Evolutionary conservation across 2,797 vertebrate genomes (phyloP), one percentile per base, ranked within the genome.

Genomic region (Zenarchopterus dispar): DNA sequence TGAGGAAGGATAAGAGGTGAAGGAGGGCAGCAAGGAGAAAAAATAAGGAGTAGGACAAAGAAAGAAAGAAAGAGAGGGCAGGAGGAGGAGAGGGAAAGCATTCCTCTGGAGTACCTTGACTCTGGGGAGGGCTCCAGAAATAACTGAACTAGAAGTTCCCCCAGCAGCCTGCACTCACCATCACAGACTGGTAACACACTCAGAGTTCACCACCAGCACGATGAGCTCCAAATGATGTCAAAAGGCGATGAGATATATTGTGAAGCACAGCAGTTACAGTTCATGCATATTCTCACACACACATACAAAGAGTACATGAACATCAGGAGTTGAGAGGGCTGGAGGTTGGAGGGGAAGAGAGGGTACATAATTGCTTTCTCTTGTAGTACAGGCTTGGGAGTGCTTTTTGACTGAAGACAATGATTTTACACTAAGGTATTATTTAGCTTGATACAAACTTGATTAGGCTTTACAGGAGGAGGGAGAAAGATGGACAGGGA

Each of bases 381-480:
- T 87, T 90, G 90, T 92, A 90, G 78, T 80, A 80, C 90, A 91
- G 88, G 77, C 89, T 88, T 72, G 75, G 82, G 89, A 92, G 84
- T 84, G 90, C 84, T 87, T 92, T 89, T 86, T 89, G 82, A 91
- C 89, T 91, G 89, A 76, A 88, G 88, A 89, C 88, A 88, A 86
- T 78, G 82, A 92, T 93, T 93, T 93, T 91, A 93, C 84, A 79
- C 90, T 84, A 84, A 62, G 78, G 88, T 90, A 92, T 93, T 93
- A 93, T 92, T 93, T 90, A 88, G 90, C 88, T 90, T 90, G 89
- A 92, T 93, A 87, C 89, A 90, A 88, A 92, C 89, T 91, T 92
- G 92, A 93, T 93, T 91, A 92, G 90, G 89, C 88, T 81, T 91
- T 90, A 90, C 78, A 84, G 80, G 69, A 73, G 57, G 63, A 73